These are phyloP conservation scores for Sebastes fasciatus DNA, from an alignment of 2,113 vertebrate genomes.

Conservation along the genomic window DNA sequence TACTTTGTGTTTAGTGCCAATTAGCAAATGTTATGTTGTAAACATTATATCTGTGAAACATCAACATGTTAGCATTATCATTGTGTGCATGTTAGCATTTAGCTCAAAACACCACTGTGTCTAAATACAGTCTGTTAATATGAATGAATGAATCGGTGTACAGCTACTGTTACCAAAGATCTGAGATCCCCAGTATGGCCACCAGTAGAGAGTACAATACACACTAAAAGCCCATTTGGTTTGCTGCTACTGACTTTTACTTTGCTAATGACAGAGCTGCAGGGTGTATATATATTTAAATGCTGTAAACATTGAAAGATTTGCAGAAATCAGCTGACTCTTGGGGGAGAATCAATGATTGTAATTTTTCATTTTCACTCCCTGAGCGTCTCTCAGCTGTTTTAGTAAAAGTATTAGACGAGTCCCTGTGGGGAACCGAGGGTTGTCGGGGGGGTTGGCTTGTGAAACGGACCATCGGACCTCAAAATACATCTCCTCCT, in stretches of 20 bases:
- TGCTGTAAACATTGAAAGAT: background rate
- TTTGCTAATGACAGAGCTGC: background rate
- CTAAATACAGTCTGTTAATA: background rate
- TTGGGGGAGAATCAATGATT: slow-evolving; percentile 11
- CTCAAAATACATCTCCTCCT: slow-evolving; percentile 41
- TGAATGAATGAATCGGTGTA: background rate
- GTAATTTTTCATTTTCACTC: slow-evolving; percentile 11
- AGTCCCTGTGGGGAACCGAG: background rate
- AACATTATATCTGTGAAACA: background rate
- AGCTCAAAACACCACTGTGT: background rate
- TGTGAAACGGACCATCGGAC: slow-evolving; percentile 51
- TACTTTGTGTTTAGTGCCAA: background rate
- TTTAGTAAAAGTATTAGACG: slow-evolving; percentile 20
- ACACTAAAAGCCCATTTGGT: background rate
- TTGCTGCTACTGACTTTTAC: background rate
- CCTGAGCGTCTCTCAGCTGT: background rate
- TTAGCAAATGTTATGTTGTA: background rate
- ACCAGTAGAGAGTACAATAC: background rate
- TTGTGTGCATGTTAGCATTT: background rate
- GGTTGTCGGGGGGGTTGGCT: background rate
- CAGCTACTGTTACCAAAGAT: background rate
- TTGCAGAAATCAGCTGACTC: slow-evolving; percentile 25
- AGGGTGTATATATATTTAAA: background rate
- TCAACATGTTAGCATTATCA: background rate
- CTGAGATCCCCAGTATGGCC: background rate